Evolutionary conservation across 2,113 vertebrate genomes (phyloP).

Genomic region (Tychaedon coryphoeus): DNA sequence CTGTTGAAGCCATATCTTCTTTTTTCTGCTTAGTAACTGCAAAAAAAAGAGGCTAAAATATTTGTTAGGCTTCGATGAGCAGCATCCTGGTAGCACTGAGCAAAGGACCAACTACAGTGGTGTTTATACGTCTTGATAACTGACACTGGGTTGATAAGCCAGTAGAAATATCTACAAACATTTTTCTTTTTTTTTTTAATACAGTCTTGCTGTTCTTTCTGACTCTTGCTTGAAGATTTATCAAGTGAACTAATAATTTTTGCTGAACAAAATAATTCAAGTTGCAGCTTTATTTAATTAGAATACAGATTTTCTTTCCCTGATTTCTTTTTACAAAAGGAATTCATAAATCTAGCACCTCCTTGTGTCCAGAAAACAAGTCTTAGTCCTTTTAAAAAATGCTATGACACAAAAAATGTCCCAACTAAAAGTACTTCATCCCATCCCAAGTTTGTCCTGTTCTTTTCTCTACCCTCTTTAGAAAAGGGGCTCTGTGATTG

Average conservation of each 20-base stretch:
- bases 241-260: neutral
- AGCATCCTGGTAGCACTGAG: constrained; percentile 25
- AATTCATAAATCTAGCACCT: neutral
- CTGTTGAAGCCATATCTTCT: neutral
- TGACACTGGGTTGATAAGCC: neutral
- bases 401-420: neutral
- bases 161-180: neutral
- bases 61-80: neutral
- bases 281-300: neutral
- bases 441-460: neutral
- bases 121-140: neutral
- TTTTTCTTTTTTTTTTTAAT: neutral
- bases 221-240: neutral
- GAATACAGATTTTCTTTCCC: neutral
- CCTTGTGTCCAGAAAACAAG: neutral
- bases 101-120: neutral
- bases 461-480: neutral
- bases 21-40: neutral
- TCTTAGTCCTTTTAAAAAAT: neutral
- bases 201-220: neutral
- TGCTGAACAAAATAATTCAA: neutral
- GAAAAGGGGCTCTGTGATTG: neutral
- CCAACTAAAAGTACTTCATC: neutral
- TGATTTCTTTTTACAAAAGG: neutral
- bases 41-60: neutral